Base-by-base conservation (phyloP, 2,797 vertebrate species). In the Megalops cyprinoides region DNA sequence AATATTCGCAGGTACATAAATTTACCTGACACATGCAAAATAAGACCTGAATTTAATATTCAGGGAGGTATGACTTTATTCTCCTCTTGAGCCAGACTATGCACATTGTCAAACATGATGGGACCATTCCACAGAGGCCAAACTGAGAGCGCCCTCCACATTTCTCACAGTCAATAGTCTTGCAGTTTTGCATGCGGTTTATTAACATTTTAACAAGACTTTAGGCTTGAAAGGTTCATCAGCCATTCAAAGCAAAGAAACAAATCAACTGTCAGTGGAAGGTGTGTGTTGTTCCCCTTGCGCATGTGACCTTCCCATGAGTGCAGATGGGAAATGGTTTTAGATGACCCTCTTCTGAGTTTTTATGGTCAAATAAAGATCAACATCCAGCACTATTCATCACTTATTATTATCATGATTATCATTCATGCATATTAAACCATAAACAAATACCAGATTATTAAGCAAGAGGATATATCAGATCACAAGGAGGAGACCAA, bases 131-230 rank as follows among this genome's bases (percentile, higher is more conserved):
- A 87, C 78, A n/a, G 42, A 34, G 85, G 81, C 85, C 82, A 84
- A 80, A 85, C 79, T 71, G 60, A 87, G 84, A 84, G 74, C 69
- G 83, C 77, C 1, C 83, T 77, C 88, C 87, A 85, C 85, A 83
- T 80, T 91, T 89, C 85, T 87, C 87, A 87, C 84, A 86, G 86
- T 86, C 89, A 83, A 87, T 87, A 86, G 87, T 86, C 82, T 89
- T 87, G 85, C 88, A 88, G 91, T 86, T 82, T 89, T 87, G 85
- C 88, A 88, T 90, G 87, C 82, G 89, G 80, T 84, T 87, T 91
- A 92, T 90, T 91, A 89, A 77, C 84, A 91, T 90, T 90, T 88
- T 71, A 79, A 92, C 87, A 86, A 75, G 83, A 14, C 23, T 79
- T 80, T 81, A 67, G 82, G 78, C 83, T 79, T 80, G 85, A 82